These are phyloP conservation scores for Muscina levida DNA, from an alignment of 2,888 invertebrate genomes.

Conservation along the genomic window DNA sequence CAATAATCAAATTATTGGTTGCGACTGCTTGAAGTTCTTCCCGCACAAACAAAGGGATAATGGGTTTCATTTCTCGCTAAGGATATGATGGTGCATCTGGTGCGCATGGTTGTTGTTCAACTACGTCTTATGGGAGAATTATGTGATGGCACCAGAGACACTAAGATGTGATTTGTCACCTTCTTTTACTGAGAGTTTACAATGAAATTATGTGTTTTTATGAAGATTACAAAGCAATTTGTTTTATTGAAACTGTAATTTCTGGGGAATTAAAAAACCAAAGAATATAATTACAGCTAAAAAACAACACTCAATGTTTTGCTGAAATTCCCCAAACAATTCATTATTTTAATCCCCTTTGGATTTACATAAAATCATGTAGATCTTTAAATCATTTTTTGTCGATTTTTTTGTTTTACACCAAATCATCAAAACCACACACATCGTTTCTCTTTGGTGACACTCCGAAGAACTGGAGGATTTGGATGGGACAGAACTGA, in stretches of 20 bases:
- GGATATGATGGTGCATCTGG: slow-evolving; percentile 1
- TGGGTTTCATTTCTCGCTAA: slow-evolving; percentile 30
- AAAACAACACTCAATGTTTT: slow-evolving; percentile 2
- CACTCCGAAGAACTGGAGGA: no score
- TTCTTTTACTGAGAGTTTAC: slow-evolving; percentile 9
- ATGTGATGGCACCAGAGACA: slow-evolving; percentile 21
- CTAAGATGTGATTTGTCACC: slow-evolving; percentile 55
- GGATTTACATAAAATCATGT: slow-evolving; percentile 48
- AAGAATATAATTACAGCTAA: slow-evolving; percentile 39
- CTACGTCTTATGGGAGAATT: slow-evolving; percentile 19
- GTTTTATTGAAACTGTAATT: slow-evolving; percentile 50
- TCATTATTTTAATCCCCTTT: slow-evolving; percentile 44
- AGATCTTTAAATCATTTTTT: slow-evolving; percentile 34
- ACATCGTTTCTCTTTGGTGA: slow-evolving; percentile 39
- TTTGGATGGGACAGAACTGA: background rate
- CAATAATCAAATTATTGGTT: slow-evolving; percentile 53
- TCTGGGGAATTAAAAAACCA: slow-evolving; percentile 46
- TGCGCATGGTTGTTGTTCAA: background rate
- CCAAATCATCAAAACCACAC: slow-evolving; percentile 44
- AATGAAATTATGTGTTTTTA: slow-evolving; percentile 20
- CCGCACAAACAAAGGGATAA: no score
- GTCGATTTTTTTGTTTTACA: slow-evolving; percentile 16
- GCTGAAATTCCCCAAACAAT: slow-evolving; percentile 47
- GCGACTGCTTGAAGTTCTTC: background rate
- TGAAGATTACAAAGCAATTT: slow-evolving; percentile 63